Evolutionary conservation across 1,140 invertebrate genomes (phyloP).

Genomic region (Anoplolepis gracilipes): DNA sequence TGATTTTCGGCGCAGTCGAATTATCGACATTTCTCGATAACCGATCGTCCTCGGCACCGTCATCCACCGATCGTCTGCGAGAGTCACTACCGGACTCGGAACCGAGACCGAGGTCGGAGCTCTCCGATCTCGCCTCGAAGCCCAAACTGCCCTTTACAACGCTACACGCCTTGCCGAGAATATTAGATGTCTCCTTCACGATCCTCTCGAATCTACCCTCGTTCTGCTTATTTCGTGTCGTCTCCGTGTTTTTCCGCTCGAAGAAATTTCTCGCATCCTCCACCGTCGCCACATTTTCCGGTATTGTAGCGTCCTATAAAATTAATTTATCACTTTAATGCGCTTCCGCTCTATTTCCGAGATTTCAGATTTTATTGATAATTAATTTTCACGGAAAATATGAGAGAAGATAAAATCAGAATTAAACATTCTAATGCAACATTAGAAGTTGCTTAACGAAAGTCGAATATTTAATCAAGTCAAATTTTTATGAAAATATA

Average conservation of each 20-base stretch:
- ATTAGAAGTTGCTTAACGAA: slow-evolving; percentile 8
- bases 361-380: slow-evolving; percentile 5
- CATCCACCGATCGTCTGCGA: slow-evolving; percentile 82
- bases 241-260: slow-evolving; percentile 81
- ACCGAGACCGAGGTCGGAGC: slow-evolving; percentile 82
- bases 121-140: slow-evolving; percentile 84
- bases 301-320: slow-evolving; percentile 23
- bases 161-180: slow-evolving; percentile 83
- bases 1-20: slow-evolving; percentile 38
- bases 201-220: slow-evolving; percentile 87
- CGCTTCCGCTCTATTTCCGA: neutral
- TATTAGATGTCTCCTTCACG: slow-evolving; percentile 85
- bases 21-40: neutral
- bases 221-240: slow-evolving; percentile 84
- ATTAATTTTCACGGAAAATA: neutral
- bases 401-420: neutral
- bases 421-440: neutral
- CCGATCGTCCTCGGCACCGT: slow-evolving; percentile 71
- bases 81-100: slow-evolving; percentile 83
- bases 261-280: slow-evolving; percentile 80
- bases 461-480: slow-evolving; percentile 24
- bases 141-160: slow-evolving; percentile 84
- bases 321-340: slow-evolving; percentile 25
- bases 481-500: neutral
- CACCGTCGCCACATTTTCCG: slow-evolving; percentile 64